Evolutionary conservation across 2,113 vertebrate species (phyloP), one percentile per base, ranked within the genome.

Genomic region (Takifugu bimaculatus): DNA sequence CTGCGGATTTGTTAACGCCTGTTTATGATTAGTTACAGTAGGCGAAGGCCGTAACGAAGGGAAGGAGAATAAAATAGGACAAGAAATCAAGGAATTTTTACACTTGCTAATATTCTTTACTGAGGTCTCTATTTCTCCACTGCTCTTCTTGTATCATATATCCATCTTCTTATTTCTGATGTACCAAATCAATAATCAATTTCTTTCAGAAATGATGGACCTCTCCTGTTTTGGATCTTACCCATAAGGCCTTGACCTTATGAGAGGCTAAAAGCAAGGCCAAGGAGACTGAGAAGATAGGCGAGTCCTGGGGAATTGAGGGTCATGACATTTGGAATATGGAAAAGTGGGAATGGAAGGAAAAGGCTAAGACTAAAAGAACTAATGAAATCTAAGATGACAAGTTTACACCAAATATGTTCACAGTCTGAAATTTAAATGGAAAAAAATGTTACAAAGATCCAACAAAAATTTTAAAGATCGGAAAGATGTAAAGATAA

Each of bases 181-280:
- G 75, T 60, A 73, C 69, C 58, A 72, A 77, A 82, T 89, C 81
- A 87, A 84, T 88, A 86, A 87, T 85, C 82, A 83, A 84, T 86
- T 83, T 84, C 78, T 68, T 65, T 74, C 57, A 72, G 67, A 75
- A 77, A 78, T 81, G 80, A 78, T 81, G 62, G 69, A 26, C 57
- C 45, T 11, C 35, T 54, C 51, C 60, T 58, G 49, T 77, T 82
- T 79, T 73, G 66, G 68, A 51, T 69, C 57, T 64, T 49, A 65
- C 61, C 62, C 35, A 49, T 57, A 60, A 39, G 78, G 74, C 75
- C 78, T 69, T 79, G 75, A 75, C 67, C 78, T 66, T 60, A 63
- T 77, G 74, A 73, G 59, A 70, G 44, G 56, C 65, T 80, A 60
- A 81, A 57, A 64, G 56, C 60, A 72, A 79, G 80, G 66, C 47